These are phyloP conservation scores for Crotalus helleri DNA, from an alignment of 2,113 vertebrate genomes.

Conservation along the genomic window DNA sequence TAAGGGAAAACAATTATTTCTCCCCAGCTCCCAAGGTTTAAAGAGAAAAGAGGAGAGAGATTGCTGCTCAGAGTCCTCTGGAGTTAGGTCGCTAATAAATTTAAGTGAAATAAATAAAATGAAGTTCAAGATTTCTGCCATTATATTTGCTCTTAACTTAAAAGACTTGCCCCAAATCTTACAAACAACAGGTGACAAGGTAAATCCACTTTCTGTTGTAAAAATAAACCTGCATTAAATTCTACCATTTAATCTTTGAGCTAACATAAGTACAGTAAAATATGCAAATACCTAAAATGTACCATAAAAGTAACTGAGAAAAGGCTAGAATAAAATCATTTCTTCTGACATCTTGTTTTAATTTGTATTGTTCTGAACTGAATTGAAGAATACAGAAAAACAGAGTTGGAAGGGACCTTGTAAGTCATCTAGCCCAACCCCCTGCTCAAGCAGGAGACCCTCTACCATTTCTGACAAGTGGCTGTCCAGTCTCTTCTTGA, in stretches of 20 bases:
- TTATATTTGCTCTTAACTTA: neutral
- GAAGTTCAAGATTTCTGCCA: neutral
- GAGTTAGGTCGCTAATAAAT: neutral
- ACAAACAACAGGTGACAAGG: neutral
- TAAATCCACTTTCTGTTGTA: neutral
- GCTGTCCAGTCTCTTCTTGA: no score
- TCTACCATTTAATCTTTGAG: neutral
- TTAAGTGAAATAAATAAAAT: neutral
- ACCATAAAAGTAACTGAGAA: neutral
- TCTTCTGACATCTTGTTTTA: neutral
- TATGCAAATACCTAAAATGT: neutral
- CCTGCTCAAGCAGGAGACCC: no score
- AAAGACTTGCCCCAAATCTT: neutral
- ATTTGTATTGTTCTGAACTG: neutral
- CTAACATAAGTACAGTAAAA: neutral
- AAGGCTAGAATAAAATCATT: neutral
- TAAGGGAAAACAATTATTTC: neutral
- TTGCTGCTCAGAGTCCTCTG: neutral
- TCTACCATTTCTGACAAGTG: no score
- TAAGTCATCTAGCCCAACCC: no score
- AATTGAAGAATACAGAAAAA: neutral
- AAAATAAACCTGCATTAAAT: neutral
- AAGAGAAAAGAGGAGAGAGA: neutral
- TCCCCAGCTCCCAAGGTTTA: neutral
- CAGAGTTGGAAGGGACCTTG: no score